Base-by-base conservation (phyloP, 2,797 vertebrate genomes). In the Sebastes trivittatus region DNA sequence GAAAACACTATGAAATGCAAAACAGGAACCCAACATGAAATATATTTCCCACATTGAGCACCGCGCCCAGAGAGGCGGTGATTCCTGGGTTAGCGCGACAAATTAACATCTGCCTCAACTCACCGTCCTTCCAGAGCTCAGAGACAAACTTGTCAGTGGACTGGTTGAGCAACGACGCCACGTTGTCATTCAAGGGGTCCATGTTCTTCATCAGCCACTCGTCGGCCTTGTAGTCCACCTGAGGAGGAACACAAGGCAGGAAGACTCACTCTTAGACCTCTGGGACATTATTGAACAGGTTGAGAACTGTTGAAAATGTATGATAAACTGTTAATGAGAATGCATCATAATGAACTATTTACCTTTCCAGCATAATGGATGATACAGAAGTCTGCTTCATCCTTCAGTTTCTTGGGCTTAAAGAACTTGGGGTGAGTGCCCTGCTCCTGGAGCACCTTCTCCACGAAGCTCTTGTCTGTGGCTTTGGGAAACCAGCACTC, bases 121-220 rank as follows among this genome's bases (percentile, higher is more conserved):
- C 89, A 99, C 98, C 98, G 70, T 99, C 98, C 90, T 96, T 98
- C 98, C 98, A 99, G 11, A 99, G 96, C 91, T 99, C 98, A 1
- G 97, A 98, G 75, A 99, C 97, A 88, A 99, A 99, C 88, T 97
- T 99, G 95, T 99, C 98, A 0, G 97, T 98, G 0, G 98, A 99
- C 87, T 97, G 97, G 94, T 99, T 98, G 76, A 99, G 97, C 72
- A 99, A 95, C 0, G 97, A 93, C 32, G 98, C 97, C 7, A 99
- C 96, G 52, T 99, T 99, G 90, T 99, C 98, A 0, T 99, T 99
- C 91, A 99, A 92, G 0, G 98, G 98, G 89, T 99, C 98, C 98
- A 99, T 99, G 95, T 99, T 99, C 95, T 99, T 99, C 97, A 99
- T 98, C 92, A 99, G 94, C 98, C 98, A 99, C 88, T 98, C 97